Evolutionary conservation across 2,113 vertebrate genomes (phyloP), one percentile per base, ranked within the genome.

Genomic region (Mirounga angustirostris): DNA sequence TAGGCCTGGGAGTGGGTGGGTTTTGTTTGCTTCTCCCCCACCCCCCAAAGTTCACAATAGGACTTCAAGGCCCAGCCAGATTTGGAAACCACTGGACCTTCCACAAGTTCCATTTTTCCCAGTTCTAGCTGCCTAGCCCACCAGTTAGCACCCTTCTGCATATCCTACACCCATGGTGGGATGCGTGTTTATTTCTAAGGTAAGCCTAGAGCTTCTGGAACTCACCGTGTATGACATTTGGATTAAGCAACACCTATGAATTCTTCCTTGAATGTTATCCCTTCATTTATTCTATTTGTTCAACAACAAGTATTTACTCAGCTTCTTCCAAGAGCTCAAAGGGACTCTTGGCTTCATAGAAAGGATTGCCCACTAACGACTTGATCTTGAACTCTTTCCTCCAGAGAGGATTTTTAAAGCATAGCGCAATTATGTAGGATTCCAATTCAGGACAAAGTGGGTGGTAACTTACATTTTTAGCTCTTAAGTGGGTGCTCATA

Each of bases 381-480:
- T 82, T 67, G 71, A 97, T 97, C 10, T 85, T 80, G 56, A 46
- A 36, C 13, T 96, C 97, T 97, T 92, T 97, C 63, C 95, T 43
- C 90, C 2, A 21, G 94, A 67, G 15, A 84, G 96, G 46, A 84
- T 80, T 94, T 86, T 83, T 54, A 86, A 92, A 94, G 87, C 74
- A 92, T 28, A 63, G 33, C 97, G 40, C 69, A 91, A 95, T 96
- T 93, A 98, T 97, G 88, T 88, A 91, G 63, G 92, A 98, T 97
- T 98, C 98, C 90, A 98, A 96, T 97, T 98, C 86, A 80, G 98
- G 98, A 89, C 96, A 97, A 97, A 98, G 87, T 98, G 96, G 96
- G 94, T 80, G 88, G 96, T 56, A 81, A 85, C 46, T 69, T 52
- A 78, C 97, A 98, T 98, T 99, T 99, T 99, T 98, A 98, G 98